A percentile compares a stretch with the other conserved stretches of the same genome.
Conservation (phyloP, 2,888 invertebrate genomes). For the Acheta domesticus region DNA sequence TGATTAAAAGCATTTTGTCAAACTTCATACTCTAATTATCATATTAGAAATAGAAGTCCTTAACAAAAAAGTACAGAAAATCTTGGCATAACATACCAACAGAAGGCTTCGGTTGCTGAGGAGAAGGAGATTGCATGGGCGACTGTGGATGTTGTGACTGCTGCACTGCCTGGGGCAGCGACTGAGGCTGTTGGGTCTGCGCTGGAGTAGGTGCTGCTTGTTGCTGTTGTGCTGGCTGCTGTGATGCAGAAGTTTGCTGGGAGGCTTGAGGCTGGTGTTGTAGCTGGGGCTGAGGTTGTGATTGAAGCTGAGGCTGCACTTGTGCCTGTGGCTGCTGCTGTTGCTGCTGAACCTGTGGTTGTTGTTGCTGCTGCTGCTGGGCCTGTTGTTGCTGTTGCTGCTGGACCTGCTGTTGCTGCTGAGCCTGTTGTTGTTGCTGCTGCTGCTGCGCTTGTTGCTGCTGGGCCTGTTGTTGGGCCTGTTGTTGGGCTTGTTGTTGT, state of each 20-base stretch:
- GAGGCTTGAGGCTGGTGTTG: slow-evolving; percentile 47
- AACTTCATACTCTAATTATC: no score
- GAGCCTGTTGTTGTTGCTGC: slow-evolving; percentile 39
- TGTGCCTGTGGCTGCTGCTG: not conserved
- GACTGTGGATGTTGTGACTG: slow-evolving; percentile 43
- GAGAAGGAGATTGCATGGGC: slow-evolving; percentile 21
- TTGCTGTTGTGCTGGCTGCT: slow-evolving; percentile 42
- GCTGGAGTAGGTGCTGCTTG: slow-evolving; percentile 44
- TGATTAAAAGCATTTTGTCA: no score
- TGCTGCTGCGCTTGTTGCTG: slow-evolving; percentile 45
- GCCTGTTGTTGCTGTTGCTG: slow-evolving; percentile 34
- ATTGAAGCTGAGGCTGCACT: not conserved
- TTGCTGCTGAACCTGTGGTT: slow-evolving; percentile 39
- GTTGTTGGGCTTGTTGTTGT: slow-evolving; percentile 44
- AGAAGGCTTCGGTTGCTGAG: slow-evolving; percentile 53
- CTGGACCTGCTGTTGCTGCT: slow-evolving; percentile 45
- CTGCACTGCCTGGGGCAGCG: slow-evolving; percentile 42
- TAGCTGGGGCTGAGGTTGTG: slow-evolving; percentile 41
- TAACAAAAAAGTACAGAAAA: no score
- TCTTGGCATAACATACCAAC: no score
- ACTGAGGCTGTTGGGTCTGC: slow-evolving; percentile 34
- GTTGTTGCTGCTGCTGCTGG: slow-evolving; percentile 44
- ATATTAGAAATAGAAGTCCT: no score
- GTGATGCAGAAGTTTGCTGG: slow-evolving; percentile 41
- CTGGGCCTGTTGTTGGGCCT: slow-evolving; percentile 43